These are phyloP conservation scores for Cliona cf. orientalis DNA, from an alignment of 37 sponge, comb jelly and placozoan genomes.

Conservation along the genomic window DNA sequence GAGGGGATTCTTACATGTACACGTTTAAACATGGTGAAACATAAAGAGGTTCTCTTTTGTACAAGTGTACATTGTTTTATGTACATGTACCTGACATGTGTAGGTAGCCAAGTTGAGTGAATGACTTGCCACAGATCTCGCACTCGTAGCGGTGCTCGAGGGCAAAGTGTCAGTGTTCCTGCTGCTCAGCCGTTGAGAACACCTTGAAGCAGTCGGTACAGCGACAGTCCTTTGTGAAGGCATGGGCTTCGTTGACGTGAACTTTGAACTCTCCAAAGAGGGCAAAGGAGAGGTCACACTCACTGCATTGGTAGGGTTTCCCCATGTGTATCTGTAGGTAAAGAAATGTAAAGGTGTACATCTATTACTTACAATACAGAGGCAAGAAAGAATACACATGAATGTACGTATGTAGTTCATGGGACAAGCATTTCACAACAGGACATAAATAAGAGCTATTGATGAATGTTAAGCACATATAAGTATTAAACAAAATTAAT, in stretches of 20 bases:
- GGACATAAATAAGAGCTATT: too few relatives aligned
- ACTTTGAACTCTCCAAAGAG: constrained; percentile 47
- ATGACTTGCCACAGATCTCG: constrained; percentile 61
- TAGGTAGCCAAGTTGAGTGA: constrained; percentile 67
- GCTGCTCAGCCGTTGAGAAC: constrained; percentile 37
- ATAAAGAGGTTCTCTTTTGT: too few relatives aligned
- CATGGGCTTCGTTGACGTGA: constrained; percentile 28
- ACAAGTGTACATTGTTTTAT: too few relatives aligned
- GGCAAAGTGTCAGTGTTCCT: constrained; percentile 37
- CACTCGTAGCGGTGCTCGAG: constrained; percentile 64
- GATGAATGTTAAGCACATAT: too few relatives aligned
- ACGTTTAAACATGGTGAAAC: too few relatives aligned
- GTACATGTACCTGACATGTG: too few relatives aligned
- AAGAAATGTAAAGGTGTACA: neutral
- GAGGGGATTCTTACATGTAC: too few relatives aligned
- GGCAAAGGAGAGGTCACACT: constrained; percentile 54
- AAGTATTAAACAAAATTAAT: too few relatives aligned
- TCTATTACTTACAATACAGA: too few relatives aligned
- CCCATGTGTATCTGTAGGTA: constrained; percentile 29
- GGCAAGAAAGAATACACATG: too few relatives aligned
- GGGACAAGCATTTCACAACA: too few relatives aligned
- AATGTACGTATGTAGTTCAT: too few relatives aligned
- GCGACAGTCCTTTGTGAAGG: constrained; percentile 48
- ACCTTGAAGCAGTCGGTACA: constrained; percentile 63
- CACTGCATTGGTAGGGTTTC: constrained; percentile 57